Conservation (phyloP, 2,797 vertebrate species). For the Hoplostethus mediterraneus region DNA sequence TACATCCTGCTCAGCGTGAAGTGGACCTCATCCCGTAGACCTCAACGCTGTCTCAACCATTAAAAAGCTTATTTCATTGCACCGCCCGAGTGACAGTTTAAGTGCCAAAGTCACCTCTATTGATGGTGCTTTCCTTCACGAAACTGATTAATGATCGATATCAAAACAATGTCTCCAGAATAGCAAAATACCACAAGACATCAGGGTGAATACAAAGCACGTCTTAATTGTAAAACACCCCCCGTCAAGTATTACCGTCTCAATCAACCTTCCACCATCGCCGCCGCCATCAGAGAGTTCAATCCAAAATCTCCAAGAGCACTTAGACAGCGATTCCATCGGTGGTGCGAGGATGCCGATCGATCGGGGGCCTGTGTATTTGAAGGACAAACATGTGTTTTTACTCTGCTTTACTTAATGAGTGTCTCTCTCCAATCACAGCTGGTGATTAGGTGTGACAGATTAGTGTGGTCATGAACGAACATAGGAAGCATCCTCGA, state of each 20-base stretch:
- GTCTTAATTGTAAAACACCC: conserved; percentile 51
- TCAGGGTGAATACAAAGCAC: conserved; percentile 24
- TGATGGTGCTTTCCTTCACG: conserved; percentile 52
- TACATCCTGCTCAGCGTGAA: conserved; percentile 29
- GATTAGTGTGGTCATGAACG: neutral
- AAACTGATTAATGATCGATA: conserved; percentile 72
- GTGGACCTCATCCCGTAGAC: conserved; percentile 21
- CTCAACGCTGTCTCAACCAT: conserved; percentile 53
- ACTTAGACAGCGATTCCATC: conserved; percentile 77
- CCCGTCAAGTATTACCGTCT: conserved; percentile 18
- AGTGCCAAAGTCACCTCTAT: conserved; percentile 73
- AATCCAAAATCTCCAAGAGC: conserved; percentile 72
- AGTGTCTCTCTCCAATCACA: conserved; percentile 66
- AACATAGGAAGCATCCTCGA: conserved; percentile 15
- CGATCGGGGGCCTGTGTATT: conserved; percentile 70
- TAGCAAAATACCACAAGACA: conserved; percentile 56
- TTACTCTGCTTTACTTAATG: conserved; percentile 75
- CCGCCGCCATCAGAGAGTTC: conserved; percentile 47
- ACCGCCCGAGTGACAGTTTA: conserved; percentile 61
- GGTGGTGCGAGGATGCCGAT: conserved; percentile 71
- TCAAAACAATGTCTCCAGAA: conserved; percentile 67
- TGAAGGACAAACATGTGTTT: conserved; percentile 81
- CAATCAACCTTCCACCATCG: conserved; percentile 53
- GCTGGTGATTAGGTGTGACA: conserved; percentile 73
- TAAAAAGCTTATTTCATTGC: conserved; percentile 69